These are phyloP conservation scores for Zygothrica quintamaculata DNA, from an alignment of 2,888 invertebrate genomes.

Conservation along the genomic window DNA sequence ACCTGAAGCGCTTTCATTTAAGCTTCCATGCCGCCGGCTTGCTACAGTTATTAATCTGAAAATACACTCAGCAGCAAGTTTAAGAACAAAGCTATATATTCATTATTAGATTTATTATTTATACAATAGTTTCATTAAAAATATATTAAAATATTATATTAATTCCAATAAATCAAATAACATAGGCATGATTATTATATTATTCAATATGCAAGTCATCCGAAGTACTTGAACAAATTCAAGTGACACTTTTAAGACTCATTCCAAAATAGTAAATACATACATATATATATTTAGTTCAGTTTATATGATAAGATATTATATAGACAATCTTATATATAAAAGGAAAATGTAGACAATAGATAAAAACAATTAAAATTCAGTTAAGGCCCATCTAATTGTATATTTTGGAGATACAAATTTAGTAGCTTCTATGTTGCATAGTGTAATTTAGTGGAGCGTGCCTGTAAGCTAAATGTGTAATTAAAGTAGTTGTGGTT, in stretches of 20 bases:
- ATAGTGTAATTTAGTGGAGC: slow-evolving; percentile 42
- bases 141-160: neutral
- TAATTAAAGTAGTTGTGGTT: slow-evolving; percentile 76
- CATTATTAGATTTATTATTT: neutral
- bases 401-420: too few relatives aligned
- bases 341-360: too few relatives aligned
- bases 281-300: neutral
- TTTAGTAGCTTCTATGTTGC: slow-evolving; percentile 13
- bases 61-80: slow-evolving; percentile 52
- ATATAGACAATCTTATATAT: neutral
- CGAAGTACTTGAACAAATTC: neutral
- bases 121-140: neutral
- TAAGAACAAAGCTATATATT: neutral
- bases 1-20: slow-evolving; percentile 29
- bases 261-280: neutral
- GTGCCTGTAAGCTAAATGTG: slow-evolving; percentile 59
- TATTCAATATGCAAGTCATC: too few relatives aligned
- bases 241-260: neutral
- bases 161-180: neutral
- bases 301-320: neutral
- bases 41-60: slow-evolving; percentile 71
- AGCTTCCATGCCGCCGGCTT: slow-evolving; percentile 57
- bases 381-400: too few relatives aligned
- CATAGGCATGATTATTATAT: neutral
- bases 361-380: too few relatives aligned